Evolutionary conservation across 2,797 vertebrate species (phyloP).

Genomic region (Apogon talboti): DNA sequence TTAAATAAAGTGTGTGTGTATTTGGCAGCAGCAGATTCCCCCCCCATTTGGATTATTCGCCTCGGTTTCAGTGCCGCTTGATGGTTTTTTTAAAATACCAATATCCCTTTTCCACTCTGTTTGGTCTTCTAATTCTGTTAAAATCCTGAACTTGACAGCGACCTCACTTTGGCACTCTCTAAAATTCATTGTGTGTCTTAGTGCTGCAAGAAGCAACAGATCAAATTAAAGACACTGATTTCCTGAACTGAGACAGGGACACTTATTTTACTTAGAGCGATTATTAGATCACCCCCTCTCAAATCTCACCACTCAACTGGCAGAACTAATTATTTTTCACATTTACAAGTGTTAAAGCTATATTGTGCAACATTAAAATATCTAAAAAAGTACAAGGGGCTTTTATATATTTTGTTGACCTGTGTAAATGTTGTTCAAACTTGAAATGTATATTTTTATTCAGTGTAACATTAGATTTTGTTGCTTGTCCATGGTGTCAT

Average conservation of each 20-base stretch:
- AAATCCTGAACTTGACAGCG: constrained; percentile 65
- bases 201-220: constrained; percentile 48
- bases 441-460: no score
- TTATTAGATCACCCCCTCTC: constrained; percentile 45
- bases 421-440: no score
- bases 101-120: constrained; percentile 73
- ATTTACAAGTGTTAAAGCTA: no score
- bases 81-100: constrained; percentile 69
- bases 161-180: constrained; percentile 38
- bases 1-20: constrained; percentile 67
- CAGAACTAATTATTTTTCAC: constrained; percentile 16
- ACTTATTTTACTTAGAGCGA: constrained; percentile 57
- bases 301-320: constrained; percentile 28
- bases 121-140: constrained; percentile 67
- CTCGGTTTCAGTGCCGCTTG: constrained; percentile 65
- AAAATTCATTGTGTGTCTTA: constrained; percentile 30
- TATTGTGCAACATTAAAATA: no score
- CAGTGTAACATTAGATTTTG: no score
- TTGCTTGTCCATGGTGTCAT: no score
- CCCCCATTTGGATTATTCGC: constrained; percentile 76
- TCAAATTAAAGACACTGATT: constrained; percentile 50
- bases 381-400: no score
- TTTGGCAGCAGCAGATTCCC: constrained; percentile 71
- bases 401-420: no score
- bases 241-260: constrained; percentile 39